These are phyloP conservation scores for Iguana delicatissima DNA, from an alignment of 2,797 vertebrate genomes.

Conservation along the genomic window DNA sequence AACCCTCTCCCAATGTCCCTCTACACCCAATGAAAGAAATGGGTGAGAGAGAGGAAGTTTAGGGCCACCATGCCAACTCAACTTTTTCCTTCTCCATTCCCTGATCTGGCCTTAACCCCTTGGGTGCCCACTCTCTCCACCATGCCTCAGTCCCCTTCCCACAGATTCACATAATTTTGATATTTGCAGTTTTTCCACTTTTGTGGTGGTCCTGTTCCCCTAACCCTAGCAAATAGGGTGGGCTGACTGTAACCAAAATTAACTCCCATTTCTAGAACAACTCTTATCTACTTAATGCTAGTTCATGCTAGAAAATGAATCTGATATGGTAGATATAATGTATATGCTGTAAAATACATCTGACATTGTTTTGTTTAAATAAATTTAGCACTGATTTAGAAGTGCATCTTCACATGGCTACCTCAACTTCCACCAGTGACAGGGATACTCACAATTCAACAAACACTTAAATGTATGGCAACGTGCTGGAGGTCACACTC, in stretches of 20 bases:
- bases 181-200: too few species aligned
- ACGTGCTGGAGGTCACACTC: not conserved
- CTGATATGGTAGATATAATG: not conserved
- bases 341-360: constrained; percentile 17
- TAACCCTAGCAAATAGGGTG: too few species aligned
- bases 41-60: too few species aligned
- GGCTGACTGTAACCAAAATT: not conserved
- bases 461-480: not conserved
- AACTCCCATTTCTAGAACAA: constrained; percentile 15
- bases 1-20: too few species aligned
- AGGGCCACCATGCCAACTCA: too few species aligned
- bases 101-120: too few species aligned
- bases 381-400: not conserved
- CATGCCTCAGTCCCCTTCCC: too few species aligned
- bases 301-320: not conserved
- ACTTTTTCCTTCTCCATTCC: too few species aligned
- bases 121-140: too few species aligned
- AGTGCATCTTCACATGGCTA: not conserved
- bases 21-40: too few species aligned
- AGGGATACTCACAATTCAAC: not conserved
- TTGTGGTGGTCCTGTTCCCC: too few species aligned
- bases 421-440: not conserved
- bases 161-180: too few species aligned
- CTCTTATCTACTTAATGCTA: not conserved
- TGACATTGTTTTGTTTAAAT: not conserved